Evolutionary conservation across 2,888 invertebrate species (phyloP).

Genomic region (Brachycybe producta): DNA sequence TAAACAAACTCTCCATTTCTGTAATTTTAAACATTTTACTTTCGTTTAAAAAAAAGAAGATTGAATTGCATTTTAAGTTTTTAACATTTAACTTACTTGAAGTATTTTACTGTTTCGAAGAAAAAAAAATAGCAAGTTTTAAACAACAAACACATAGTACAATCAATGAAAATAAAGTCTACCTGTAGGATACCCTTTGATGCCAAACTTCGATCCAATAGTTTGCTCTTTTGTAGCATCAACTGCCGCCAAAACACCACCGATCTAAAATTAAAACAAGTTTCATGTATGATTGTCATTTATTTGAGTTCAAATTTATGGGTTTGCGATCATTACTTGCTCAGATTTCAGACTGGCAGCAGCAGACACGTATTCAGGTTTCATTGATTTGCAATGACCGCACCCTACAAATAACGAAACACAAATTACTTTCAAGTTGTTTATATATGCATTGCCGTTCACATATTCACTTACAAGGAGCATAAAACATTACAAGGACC

Average conservation of each 20-base stretch:
- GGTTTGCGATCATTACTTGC: conserved; percentile 40
- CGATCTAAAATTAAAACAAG: conserved; percentile 35
- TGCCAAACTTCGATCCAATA: conserved; percentile 50
- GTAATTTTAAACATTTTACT: conserved; percentile 27
- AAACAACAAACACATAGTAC: too few species aligned
- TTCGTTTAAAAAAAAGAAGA: not conserved
- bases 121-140: not conserved
- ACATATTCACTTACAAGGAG: conserved; percentile 48
- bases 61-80: not conserved
- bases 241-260: conserved; percentile 64
- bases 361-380: conserved; percentile 73
- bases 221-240: conserved; percentile 66
- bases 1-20: conserved; percentile 60
- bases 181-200: conserved; percentile 61
- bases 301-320: not conserved
- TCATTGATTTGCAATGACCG: conserved; percentile 63
- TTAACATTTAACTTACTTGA: conserved; percentile 25
- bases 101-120: conserved; percentile 26
- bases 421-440: conserved; percentile 1
- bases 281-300: not conserved
- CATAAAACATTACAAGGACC: conserved; percentile 78
- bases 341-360: conserved; percentile 55
- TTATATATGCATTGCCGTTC: conserved; percentile 1
- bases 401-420: conserved; percentile 44
- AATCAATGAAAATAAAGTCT: too few species aligned